A percentile compares a stretch with the other conserved stretches of the same genome.
These are phyloP conservation scores for Scrobipalpa atriplicella DNA, from an alignment of 2,888 invertebrate genomes.

Conservation along the genomic window DNA sequence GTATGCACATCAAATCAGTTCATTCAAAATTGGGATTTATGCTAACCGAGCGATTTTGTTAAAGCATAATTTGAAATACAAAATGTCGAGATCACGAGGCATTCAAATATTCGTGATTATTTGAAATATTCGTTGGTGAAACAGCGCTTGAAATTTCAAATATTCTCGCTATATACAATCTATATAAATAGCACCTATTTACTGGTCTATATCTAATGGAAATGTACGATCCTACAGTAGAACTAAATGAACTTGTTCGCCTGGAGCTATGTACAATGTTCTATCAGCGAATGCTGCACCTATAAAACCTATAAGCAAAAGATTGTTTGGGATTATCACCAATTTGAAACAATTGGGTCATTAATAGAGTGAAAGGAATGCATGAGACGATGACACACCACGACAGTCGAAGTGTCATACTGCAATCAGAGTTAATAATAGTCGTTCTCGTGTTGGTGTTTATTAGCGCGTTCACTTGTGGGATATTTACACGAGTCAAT, in stretches of 20 bases:
- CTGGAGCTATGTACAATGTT: no score
- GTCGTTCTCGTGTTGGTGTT: constrained; percentile 37
- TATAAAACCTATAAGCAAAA: no score
- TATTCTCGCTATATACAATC: not conserved
- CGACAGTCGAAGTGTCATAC: constrained; percentile 30
- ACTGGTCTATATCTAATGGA: no score
- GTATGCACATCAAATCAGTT: not conserved
- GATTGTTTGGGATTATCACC: no score
- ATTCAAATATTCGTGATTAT: constrained; percentile 10
- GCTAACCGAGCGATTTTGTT: not conserved
- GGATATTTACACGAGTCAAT: no score
- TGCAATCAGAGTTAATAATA: constrained; percentile 45
- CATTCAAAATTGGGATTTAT: not conserved
- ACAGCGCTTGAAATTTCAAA: not conserved
- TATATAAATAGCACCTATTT: no score
- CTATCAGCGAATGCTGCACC: no score
- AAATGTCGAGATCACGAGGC: not conserved
- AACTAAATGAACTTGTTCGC: no score
- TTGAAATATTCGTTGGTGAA: not conserved
- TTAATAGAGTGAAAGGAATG: not conserved
- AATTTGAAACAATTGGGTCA: not conserved
- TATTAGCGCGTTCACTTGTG: constrained; percentile 62
- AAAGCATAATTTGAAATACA: not conserved
- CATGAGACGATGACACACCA: not conserved
- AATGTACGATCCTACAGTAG: no score